A percentile compares a stretch with the other conserved stretches of the same genome.
Conservation (phyloP, 2,113 vertebrate genomes). For the Murina feae region DNA sequence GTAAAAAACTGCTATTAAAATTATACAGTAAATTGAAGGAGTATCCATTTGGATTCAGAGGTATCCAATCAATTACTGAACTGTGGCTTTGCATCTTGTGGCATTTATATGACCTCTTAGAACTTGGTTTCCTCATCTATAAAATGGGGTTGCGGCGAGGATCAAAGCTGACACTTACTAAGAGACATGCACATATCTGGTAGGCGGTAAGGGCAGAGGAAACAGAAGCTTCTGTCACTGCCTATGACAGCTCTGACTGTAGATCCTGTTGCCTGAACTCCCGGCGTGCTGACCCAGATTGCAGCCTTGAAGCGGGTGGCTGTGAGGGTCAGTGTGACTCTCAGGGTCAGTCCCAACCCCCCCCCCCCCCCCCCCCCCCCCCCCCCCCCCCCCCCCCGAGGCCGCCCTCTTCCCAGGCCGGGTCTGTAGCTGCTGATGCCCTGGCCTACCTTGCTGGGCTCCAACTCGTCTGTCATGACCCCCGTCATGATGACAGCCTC, state of each 20-base stretch:
- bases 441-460: conserved; percentile 87
- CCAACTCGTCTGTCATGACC: conserved; percentile 89
- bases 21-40: background rate
- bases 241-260: background rate
- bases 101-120: background rate
- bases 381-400: fast-evolving
- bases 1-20: background rate
- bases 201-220: background rate
- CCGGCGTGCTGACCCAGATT: background rate
- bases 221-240: background rate
- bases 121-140: background rate
- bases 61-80: background rate
- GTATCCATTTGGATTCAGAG: background rate
- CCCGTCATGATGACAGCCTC: conserved; percentile 97
- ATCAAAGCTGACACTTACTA: background rate
- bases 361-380: fast-evolving
- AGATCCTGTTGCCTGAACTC: background rate
- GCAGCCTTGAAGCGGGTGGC: background rate
- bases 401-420: background rate
- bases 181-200: background rate
- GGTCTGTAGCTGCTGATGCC: fast-evolving
- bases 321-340: background rate
- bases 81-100: background rate
- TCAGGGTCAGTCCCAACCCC: background rate
- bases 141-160: background rate